These are phyloP conservation scores for Rhagologus leucostigma DNA, from an alignment of 2,113 vertebrate genomes.

Conservation along the genomic window DNA sequence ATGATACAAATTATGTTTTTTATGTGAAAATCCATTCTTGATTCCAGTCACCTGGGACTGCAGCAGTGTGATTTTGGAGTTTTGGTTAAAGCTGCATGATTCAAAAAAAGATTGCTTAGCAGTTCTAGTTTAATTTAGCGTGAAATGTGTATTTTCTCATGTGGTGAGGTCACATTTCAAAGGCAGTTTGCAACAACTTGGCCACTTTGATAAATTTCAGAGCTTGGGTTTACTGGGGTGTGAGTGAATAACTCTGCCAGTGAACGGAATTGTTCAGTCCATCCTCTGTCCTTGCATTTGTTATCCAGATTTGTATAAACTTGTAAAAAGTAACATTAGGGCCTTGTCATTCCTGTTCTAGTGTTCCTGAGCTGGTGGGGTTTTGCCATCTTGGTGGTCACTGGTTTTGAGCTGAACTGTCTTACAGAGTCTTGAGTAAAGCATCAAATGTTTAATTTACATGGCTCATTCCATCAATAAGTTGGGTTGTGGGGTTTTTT, in stretches of 20 bases:
- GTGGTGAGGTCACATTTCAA: not conserved
- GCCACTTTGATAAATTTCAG: not conserved
- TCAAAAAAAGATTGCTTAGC: not conserved
- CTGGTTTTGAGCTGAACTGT: not conserved
- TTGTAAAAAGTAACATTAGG: rapidly evolving
- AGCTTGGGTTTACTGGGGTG: not conserved
- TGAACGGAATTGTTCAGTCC: not conserved
- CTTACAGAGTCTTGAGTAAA: not conserved
- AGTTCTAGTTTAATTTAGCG: not conserved
- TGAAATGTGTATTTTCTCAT: not conserved
- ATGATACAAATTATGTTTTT: rapidly evolving
- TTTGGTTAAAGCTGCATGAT: not conserved
- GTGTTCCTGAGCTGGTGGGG: not conserved
- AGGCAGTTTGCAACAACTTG: not conserved
- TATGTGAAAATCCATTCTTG: not conserved
- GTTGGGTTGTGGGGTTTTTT: not conserved
- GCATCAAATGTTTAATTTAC: not conserved
- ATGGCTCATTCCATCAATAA: not conserved
- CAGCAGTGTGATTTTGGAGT: not conserved
- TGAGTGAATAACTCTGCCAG: not conserved
- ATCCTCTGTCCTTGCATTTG: not conserved
- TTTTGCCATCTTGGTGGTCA: not conserved
- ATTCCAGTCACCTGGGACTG: not conserved
- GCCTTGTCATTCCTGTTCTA: rapidly evolving
- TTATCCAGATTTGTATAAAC: not conserved